Conservation (phyloP, 2,113 vertebrate species). For the Pagrus major region DNA sequence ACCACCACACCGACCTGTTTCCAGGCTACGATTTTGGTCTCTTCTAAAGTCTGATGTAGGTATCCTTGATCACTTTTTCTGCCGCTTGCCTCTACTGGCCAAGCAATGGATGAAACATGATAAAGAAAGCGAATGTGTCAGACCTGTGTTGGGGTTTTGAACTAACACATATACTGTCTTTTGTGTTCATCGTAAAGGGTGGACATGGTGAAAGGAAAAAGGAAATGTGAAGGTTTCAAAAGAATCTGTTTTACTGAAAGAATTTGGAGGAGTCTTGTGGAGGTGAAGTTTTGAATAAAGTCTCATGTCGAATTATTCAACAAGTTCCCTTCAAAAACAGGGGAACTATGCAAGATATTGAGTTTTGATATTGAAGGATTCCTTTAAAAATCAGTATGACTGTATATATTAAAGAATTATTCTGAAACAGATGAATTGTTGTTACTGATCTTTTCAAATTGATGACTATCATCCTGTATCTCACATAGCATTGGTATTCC, state of each 20-base stretch:
- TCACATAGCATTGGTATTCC: neutral
- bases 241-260: neutral
- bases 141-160: slow-evolving; percentile 6
- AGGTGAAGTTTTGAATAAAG: slow-evolving; percentile 9
- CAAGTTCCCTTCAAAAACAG: neutral
- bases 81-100: neutral
- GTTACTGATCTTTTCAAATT: too few relatives aligned
- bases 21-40: slow-evolving; percentile 40
- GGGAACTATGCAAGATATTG: neutral
- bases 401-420: neutral
- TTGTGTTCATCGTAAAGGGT: neutral
- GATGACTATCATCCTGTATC: neutral
- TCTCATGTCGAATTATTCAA: neutral
- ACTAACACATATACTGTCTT: slow-evolving; percentile 9
- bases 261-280: neutral
- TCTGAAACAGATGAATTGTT: neutral
- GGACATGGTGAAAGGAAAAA: neutral
- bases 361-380: neutral
- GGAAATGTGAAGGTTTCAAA: slow-evolving; percentile 7
- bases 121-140: slow-evolving; percentile 12
- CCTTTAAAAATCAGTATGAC: neutral
- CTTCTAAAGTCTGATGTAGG: slow-evolving; percentile 31
- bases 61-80: slow-evolving; percentile 65
- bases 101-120: slow-evolving; percentile 3
- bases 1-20: slow-evolving; percentile 50